A percentile compares a stretch with the other conserved stretches of the same genome.
Conservation (phyloP, 2,888 invertebrate genomes). For the Diplazon laetatorius region DNA sequence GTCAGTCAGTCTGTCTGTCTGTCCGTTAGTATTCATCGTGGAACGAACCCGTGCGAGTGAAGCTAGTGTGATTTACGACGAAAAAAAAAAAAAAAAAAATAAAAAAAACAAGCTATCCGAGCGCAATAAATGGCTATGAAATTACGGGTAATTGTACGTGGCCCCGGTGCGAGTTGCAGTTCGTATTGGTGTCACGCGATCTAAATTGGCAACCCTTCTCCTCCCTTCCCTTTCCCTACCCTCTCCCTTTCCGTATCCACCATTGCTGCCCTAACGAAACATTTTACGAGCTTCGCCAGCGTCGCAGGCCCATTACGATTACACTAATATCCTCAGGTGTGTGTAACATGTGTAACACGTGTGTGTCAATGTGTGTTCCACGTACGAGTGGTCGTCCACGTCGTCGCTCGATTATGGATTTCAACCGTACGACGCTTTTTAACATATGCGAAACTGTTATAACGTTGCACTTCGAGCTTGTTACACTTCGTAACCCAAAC, state of each 20-base stretch:
- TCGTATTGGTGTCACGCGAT: constrained; percentile 77
- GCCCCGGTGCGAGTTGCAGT: constrained; percentile 62
- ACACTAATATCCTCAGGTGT: constrained; percentile 42
- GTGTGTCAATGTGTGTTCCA: constrained; percentile 6
- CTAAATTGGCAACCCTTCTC: constrained; percentile 72
- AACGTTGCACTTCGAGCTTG: constrained; percentile 38
- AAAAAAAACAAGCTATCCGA: constrained; percentile 66
- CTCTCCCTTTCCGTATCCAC: too few relatives aligned
- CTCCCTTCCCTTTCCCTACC: constrained; percentile 48
- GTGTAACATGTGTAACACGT: constrained; percentile 31
- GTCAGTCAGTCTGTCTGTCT: constrained; percentile 34
- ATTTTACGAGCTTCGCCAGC: constrained; percentile 67
- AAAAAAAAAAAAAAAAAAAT: constrained; percentile 35
- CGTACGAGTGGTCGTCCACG: constrained; percentile 1
- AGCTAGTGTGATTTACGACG: constrained; percentile 67
- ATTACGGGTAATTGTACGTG: constrained; percentile 73
- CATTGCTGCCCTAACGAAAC: constrained; percentile 55
- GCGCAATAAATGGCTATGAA: constrained; percentile 74
- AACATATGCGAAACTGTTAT: constrained; percentile 31
- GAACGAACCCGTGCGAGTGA: constrained; percentile 28
- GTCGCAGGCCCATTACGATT: constrained; percentile 60
- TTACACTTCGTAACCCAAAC: constrained; percentile 22
- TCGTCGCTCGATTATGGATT: constrained; percentile 39
- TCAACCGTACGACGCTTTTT: constrained; percentile 17
- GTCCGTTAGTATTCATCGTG: constrained; percentile 29